Conservation (phyloP, 2,797 vertebrate genomes). For the Nyctibius grandis region DNA sequence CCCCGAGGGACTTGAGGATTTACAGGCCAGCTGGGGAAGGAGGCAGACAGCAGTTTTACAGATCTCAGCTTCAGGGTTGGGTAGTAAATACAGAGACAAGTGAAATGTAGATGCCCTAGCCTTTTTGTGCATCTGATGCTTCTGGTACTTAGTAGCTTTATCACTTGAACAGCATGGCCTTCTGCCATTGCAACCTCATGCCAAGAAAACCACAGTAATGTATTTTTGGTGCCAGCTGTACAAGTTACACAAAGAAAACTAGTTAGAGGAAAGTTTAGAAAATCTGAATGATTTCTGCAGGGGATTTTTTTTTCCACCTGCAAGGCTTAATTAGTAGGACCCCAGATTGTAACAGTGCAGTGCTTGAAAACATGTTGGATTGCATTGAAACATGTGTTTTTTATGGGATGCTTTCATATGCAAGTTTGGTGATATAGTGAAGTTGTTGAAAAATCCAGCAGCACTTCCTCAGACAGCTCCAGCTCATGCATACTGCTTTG, state of each 20-base stretch:
- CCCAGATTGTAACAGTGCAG: background rate
- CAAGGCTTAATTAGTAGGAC: constrained; percentile 7
- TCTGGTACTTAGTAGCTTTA: background rate
- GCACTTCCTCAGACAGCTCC: background rate
- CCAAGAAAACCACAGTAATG: constrained; percentile 23
- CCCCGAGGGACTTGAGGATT: background rate
- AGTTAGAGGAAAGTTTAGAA: background rate
- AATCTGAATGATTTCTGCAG: background rate
- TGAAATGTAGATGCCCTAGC: background rate
- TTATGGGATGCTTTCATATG: background rate
- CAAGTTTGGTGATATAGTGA: background rate
- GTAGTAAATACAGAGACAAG: background rate
- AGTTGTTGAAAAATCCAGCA: background rate
- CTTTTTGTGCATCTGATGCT: background rate
- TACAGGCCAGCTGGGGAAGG: background rate
- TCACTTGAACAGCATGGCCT: constrained; percentile 12
- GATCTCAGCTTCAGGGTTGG: background rate
- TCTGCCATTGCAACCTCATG: background rate
- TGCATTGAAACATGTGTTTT: background rate
- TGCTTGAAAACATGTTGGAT: background rate
- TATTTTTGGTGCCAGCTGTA: background rate
- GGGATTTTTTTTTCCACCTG: background rate
- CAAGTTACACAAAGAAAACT: background rate
- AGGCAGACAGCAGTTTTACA: background rate
- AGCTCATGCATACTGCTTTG: background rate